Conservation (phyloP, 2,113 vertebrate genomes). For the Oncorhynchus tshawytscha region DNA sequence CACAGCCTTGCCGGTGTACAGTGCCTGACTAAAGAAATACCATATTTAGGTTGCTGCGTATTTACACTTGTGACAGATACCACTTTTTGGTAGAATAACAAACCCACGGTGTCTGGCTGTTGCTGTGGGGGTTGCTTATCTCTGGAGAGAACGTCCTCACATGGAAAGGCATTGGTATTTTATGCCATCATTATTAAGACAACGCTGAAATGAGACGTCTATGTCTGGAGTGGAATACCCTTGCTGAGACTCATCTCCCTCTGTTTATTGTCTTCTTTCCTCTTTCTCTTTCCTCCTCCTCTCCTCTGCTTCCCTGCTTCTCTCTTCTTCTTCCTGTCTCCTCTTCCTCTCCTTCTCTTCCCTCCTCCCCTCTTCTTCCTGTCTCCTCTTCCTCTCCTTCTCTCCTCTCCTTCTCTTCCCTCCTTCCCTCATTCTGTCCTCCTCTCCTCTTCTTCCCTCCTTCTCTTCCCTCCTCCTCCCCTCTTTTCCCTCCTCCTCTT, state of each 20-base stretch:
- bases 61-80: neutral
- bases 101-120: neutral
- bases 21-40: neutral
- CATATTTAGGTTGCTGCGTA: neutral
- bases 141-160: no score
- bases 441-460: no score
- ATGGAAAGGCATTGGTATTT: neutral
- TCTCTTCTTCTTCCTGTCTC: neutral
- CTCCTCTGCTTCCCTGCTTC: neutral
- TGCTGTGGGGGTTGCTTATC: neutral
- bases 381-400: no score
- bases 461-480: neutral
- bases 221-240: constrained; percentile 2
- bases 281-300: neutral
- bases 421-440: no score
- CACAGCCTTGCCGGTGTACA: neutral
- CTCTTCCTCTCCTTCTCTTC: no score
- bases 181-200: neutral
- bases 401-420: no score
- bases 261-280: neutral
- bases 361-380: no score
- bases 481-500: neutral
- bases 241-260: neutral
- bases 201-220: neutral
- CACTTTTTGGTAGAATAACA: neutral